These are phyloP conservation scores for Agrotis exclamationis DNA, from an alignment of 2,888 invertebrate genomes.

Conservation along the genomic window DNA sequence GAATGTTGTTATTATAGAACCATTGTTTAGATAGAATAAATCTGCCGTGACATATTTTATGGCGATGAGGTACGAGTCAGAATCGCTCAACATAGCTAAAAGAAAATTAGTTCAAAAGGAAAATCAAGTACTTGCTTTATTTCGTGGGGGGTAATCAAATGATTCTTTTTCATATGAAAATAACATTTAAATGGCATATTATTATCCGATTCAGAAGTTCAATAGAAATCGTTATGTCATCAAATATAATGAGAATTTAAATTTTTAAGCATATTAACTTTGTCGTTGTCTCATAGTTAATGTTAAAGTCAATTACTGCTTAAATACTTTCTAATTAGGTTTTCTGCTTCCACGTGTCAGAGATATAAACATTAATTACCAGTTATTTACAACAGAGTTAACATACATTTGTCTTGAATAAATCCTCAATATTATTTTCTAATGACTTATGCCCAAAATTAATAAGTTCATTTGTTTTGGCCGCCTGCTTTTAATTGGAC, in stretches of 20 bases:
- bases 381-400: background rate
- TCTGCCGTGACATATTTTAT: slow-evolving; percentile 40
- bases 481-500: no score
- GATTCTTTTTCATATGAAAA: no score
- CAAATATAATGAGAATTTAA: background rate
- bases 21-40: slow-evolving; percentile 30
- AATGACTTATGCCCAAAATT: background rate
- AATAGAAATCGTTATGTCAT: no score
- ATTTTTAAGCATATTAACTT: background rate
- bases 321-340: slow-evolving; percentile 11
- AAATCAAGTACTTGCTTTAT: background rate
- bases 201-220: no score
- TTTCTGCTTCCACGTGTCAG: slow-evolving; percentile 7
- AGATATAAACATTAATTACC: slow-evolving; percentile 9
- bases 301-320: background rate
- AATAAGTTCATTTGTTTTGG: no score
- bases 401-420: slow-evolving; percentile 4
- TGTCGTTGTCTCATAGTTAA: background rate
- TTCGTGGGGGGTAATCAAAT: no score
- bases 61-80: background rate
- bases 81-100: slow-evolving; percentile 10
- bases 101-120: slow-evolving; percentile 9
- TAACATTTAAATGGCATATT: no score
- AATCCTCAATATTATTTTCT: slow-evolving; percentile 9
- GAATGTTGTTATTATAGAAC: slow-evolving; percentile 40